Conservation (phyloP, 2,797 vertebrate species). For the Squalus acanthias region DNA sequence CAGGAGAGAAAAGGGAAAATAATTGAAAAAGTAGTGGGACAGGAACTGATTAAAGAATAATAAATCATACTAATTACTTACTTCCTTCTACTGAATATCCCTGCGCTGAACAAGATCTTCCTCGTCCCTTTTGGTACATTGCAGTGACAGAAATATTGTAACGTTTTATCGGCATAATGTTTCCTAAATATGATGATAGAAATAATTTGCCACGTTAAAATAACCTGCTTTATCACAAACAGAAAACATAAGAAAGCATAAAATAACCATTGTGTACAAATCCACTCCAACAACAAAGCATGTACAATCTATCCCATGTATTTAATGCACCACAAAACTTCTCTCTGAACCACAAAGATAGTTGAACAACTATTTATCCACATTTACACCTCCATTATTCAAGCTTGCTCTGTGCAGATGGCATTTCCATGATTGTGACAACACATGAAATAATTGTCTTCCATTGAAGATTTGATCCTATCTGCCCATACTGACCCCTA, state of each 20-base stretch:
- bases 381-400: background rate
- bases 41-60: background rate
- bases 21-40: background rate
- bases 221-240: background rate
- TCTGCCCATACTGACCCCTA: background rate
- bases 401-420: background rate
- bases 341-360: background rate
- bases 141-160: conserved; percentile 58
- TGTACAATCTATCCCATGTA: background rate
- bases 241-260: background rate
- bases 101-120: conserved; percentile 50
- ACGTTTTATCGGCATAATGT: conserved; percentile 51
- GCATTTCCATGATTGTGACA: background rate
- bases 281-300: background rate
- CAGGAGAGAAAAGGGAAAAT: background rate
- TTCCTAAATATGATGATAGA: conserved; percentile 5
- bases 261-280: background rate
- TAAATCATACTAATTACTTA: conserved; percentile 48
- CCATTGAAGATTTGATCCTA: background rate
- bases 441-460: background rate
- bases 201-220: background rate
- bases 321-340: background rate
- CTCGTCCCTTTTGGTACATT: conserved; percentile 59
- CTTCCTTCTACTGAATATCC: conserved; percentile 58
- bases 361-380: background rate